Percentiles rank a stretch among this genome's conserved stretches.
Evolutionary conservation across 2,113 vertebrate species (phyloP).

Genomic region (Melanostigma gelatinosum): DNA sequence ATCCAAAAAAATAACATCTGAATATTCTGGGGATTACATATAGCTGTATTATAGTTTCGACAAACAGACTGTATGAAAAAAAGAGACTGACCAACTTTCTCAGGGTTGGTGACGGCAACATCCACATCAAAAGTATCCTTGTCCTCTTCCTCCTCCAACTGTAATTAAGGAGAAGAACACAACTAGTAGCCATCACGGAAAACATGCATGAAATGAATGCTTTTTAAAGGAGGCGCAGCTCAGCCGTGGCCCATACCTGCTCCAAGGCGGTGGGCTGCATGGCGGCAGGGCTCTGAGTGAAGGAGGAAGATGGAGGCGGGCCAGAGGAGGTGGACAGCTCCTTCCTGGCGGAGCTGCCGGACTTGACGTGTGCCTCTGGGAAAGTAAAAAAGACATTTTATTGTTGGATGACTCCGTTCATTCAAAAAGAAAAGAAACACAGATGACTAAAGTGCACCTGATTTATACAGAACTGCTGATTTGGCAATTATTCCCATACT

Average conservation of each 20-base stretch:
- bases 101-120: slow-evolving; percentile 93
- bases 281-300: slow-evolving; percentile 75
- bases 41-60: not conserved
- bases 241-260: slow-evolving; percentile 83
- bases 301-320: slow-evolving; percentile 70
- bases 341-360: slow-evolving; percentile 81
- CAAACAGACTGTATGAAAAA: not conserved
- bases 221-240: not conserved
- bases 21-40: slow-evolving; percentile 2
- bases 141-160: slow-evolving; percentile 90
- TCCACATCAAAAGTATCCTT: slow-evolving; percentile 93
- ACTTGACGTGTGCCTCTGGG: slow-evolving; percentile 86
- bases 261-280: slow-evolving; percentile 84
- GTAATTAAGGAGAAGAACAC: slow-evolving; percentile 16
- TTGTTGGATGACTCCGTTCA: not conserved
- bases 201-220: slow-evolving; percentile 12
- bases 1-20: not conserved
- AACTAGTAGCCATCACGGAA: not conserved
- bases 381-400: not conserved
- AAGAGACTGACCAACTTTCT: slow-evolving; percentile 92
- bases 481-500: too few relatives aligned
- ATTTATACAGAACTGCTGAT: too few relatives aligned
- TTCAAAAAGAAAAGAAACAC: not conserved
- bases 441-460: not conserved
- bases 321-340: slow-evolving; percentile 73